Conservation (phyloP, 1,140 invertebrate species). For the Brachystomella parvula region DNA sequence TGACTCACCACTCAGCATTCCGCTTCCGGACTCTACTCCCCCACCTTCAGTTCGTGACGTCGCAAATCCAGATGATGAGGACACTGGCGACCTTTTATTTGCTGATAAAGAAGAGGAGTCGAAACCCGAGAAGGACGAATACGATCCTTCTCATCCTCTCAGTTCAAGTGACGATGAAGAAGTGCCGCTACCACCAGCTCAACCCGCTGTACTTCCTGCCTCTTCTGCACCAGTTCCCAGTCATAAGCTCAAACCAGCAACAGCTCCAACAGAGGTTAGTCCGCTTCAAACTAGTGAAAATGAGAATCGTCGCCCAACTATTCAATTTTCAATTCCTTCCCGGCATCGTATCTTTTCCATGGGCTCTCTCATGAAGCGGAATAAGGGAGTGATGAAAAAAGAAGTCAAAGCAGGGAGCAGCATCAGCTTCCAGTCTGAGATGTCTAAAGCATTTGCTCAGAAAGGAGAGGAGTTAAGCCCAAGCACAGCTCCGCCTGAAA, state of each 20-base stretch:
- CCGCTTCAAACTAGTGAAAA: slow-evolving; percentile 26
- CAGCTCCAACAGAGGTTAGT: neutral
- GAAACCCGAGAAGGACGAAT: slow-evolving; percentile 20
- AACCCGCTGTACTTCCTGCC: neutral
- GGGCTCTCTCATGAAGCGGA: slow-evolving; percentile 33
- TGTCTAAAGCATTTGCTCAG: slow-evolving; percentile 30
- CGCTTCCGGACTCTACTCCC: slow-evolving; percentile 30
- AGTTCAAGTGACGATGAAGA: slow-evolving; percentile 36
- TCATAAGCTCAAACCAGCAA: neutral
- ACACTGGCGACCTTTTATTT: neutral
- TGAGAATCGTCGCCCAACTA: slow-evolving; percentile 30
- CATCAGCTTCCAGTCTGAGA: slow-evolving; percentile 22
- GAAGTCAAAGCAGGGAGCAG: slow-evolving; percentile 19
- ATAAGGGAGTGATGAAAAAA: slow-evolving; percentile 33
- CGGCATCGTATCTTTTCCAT: slow-evolving; percentile 31
- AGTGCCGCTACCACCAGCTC: neutral
- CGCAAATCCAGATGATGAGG: neutral
- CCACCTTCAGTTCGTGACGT: slow-evolving; percentile 1
- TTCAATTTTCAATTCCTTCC: slow-evolving; percentile 37
- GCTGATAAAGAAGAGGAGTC: neutral
- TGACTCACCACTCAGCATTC: slow-evolving; percentile 27
- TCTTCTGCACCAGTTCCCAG: neutral
- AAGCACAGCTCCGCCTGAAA: slow-evolving; percentile 18
- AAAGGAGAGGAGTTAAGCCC: slow-evolving; percentile 21
- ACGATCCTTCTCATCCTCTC: slow-evolving; percentile 36